phyloP scores from a whole-genome alignment of 92 coral and sea anemone species.

The Anthopleura xanthogrammica region DNA sequence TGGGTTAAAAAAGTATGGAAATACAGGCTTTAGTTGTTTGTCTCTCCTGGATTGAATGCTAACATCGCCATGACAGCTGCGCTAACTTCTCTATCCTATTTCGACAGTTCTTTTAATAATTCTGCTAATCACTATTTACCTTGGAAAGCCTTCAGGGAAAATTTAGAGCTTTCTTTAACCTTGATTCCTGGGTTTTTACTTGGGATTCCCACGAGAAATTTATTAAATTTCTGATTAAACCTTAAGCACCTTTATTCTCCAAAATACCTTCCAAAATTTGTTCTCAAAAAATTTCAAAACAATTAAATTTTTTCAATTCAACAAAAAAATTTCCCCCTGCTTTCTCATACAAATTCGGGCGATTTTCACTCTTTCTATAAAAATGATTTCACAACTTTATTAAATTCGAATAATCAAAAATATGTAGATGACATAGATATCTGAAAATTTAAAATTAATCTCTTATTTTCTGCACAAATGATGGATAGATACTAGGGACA shows the following conservation, averaged over 20 bases:
- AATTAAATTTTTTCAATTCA: background rate
- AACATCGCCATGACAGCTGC: constrained; percentile 43
- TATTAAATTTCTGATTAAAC: background rate
- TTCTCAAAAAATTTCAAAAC: background rate
- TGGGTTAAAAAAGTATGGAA: background rate
- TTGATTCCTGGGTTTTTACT: constrained; percentile 13
- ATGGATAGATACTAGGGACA: background rate
- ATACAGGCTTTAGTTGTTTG: constrained; percentile 22
- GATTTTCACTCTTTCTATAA: background rate
- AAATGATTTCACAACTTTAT: background rate
- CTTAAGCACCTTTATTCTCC: background rate
- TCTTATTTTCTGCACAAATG: no score
- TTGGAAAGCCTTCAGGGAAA: constrained; percentile 22
- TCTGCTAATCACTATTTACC: constrained; percentile 51
- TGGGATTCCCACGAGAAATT: constrained; percentile 18
- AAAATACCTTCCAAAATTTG: background rate
- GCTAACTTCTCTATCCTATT: constrained; percentile 29
- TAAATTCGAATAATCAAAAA: background rate
- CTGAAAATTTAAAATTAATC: no score
- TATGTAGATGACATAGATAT: no score
- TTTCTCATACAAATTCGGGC: background rate
- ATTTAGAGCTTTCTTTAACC: constrained; percentile 17
- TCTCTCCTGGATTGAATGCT: constrained; percentile 43
- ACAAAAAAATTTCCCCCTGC: background rate
- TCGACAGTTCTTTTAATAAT: constrained; percentile 42